phyloP scores from a whole-genome alignment of 2,888 invertebrate species.

The Cheilosia urbana region DNA sequence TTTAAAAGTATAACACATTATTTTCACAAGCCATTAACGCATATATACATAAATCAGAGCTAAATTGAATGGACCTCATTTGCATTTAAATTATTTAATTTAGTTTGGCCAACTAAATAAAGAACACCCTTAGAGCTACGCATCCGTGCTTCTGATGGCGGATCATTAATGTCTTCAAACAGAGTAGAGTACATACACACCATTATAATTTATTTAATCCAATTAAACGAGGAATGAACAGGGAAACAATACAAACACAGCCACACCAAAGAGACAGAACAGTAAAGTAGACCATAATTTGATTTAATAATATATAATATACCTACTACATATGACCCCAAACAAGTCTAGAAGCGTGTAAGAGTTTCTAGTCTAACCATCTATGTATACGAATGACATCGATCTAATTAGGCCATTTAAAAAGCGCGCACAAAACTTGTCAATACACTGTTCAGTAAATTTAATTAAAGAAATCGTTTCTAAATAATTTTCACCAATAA shows the following conservation, averaged over 20 bases:
- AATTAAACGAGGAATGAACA: slow-evolving; percentile 34
- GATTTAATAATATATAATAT: slow-evolving; percentile 40
- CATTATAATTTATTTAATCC: slow-evolving; percentile 37
- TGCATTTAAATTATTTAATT: too few species aligned
- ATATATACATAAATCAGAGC: not conserved
- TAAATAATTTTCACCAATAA: slow-evolving; percentile 24
- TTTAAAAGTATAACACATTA: not conserved
- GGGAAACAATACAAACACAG: slow-evolving; percentile 3
- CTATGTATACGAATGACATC: not conserved
- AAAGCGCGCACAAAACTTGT: not conserved
- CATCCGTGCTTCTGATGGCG: not conserved
- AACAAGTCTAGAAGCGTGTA: slow-evolving; percentile 7
- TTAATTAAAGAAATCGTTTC: slow-evolving; percentile 23
- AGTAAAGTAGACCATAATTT: slow-evolving; percentile 32
- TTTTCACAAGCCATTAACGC: not conserved
- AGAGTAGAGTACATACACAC: not conserved
- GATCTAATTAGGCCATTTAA: not conserved
- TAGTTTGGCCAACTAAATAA: too few species aligned
- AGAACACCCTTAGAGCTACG: not conserved
- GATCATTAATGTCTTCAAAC: slow-evolving; percentile 3
- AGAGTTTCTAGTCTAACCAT: not conserved
- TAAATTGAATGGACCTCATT: not conserved
- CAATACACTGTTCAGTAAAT: not conserved
- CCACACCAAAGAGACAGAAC: not conserved
- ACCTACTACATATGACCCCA: slow-evolving; percentile 2